Base-by-base conservation (phyloP, 2,797 vertebrate genomes). In the Tympanoctomys barrerae region DNA sequence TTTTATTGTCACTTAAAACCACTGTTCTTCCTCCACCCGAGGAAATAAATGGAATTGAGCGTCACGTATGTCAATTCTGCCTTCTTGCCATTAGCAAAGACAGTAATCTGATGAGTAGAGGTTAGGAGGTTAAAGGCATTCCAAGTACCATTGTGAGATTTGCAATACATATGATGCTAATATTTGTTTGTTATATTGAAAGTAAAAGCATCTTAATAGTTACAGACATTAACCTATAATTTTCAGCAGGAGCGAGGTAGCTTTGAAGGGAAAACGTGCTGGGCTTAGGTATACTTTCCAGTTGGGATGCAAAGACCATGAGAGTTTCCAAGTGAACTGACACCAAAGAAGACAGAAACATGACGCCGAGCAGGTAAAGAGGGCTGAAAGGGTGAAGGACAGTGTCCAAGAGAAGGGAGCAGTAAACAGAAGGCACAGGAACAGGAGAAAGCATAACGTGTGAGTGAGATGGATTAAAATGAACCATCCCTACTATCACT, bases 111-210 rank as follows among this genome's bases (percentile, higher is more conserved):
- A 57, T 77, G 89, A 89, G 57, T 39, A 90, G 81, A 92, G 28
- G 52, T 93, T 70, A 70, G n/a, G 91, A 95, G 70, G 89, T 87
- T 62, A 57, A 88, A 96, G 92, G 79, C 70, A 86, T 87, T 90
- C 79, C 86, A 42, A 78, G 36, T 93, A 57, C 59, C 59, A 36
- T 0, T 75, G n/a, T 86, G 22, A 64, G 42, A 81, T 80, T 70
- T 96, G 70, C 28, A 94, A 5, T 94, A 77, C 52, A 89, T 62
- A 90, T 96, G 81, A 21, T 31, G 66, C 22, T 90, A 61, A 18
- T 39, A 90, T 94, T 94, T n/a, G 75, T 85, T 90, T 81, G 79
- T 94, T 89, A 68, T 94, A 33, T 92, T 49, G 62, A 94, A 95
- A 87, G 81, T 3, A 62, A 78, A 83, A 94, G 12, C 87, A 59